phyloP scores from a whole-genome alignment of 2,888 invertebrate species.

The Hirtodrosophila cameraria region DNA sequence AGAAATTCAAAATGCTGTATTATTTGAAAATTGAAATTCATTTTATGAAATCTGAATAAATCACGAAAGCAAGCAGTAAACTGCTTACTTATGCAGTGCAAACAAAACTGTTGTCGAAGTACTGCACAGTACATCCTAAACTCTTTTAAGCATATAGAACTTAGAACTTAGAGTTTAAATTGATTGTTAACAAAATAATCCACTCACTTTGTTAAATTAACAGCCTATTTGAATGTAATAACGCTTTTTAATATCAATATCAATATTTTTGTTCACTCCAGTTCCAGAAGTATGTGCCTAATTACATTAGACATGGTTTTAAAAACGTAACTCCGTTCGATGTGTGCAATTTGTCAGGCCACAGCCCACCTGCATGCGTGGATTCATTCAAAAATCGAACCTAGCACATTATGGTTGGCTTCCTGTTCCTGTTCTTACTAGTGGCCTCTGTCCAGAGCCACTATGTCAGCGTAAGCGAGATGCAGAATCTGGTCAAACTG shows the following conservation, averaged over 20 bases:
- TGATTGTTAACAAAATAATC: too few relatives aligned
- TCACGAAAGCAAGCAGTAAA: not conserved
- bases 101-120: not conserved
- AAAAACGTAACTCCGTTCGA: not conserved
- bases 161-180: not conserved
- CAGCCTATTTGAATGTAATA: too few relatives aligned
- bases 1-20: too few relatives aligned
- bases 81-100: not conserved
- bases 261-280: not conserved
- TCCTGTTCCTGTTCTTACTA: slow-evolving; percentile 11
- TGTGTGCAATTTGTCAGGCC: not conserved
- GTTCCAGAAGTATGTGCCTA: not conserved
- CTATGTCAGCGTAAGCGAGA: not conserved
- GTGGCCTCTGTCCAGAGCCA: not conserved
- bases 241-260: too few relatives aligned
- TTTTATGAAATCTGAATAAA: too few relatives aligned
- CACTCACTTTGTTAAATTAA: too few relatives aligned
- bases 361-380: not conserved
- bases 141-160: not conserved
- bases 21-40: too few relatives aligned
- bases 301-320: slow-evolving; percentile 7
- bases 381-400: not conserved
- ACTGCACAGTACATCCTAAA: not conserved
- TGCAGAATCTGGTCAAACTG: slow-evolving; percentile 10
- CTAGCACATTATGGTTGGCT: slow-evolving; percentile 4